These are phyloP conservation scores for Andricus curvator DNA, from an alignment of 2,888 invertebrate species.

Conservation along the genomic window DNA sequence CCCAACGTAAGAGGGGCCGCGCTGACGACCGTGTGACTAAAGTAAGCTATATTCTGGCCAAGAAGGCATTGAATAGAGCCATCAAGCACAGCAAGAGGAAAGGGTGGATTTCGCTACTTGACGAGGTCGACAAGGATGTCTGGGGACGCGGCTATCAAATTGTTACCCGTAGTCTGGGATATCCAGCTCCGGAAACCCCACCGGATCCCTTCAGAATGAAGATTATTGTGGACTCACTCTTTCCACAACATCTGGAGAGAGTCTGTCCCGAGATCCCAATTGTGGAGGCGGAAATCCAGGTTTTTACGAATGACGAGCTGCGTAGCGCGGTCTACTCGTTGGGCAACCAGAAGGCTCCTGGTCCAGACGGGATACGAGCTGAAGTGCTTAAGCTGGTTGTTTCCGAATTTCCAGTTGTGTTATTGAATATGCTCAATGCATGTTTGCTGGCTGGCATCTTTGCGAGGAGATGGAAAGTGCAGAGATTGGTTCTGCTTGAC, in stretches of 20 bases:
- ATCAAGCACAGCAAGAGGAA: no score
- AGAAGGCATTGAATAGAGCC: no score
- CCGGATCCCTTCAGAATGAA: no score
- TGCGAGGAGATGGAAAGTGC: slow-evolving; percentile 49
- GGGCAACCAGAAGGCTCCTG: slow-evolving; percentile 50
- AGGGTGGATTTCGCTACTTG: no score
- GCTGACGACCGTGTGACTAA: no score
- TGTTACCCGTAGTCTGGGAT: no score
- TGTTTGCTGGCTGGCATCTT: slow-evolving; percentile 44
- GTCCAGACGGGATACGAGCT: slow-evolving; percentile 54
- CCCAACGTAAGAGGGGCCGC: not conserved
- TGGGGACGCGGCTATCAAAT: no score
- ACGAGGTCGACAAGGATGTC: no score
- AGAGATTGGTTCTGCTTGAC: slow-evolving; percentile 48
- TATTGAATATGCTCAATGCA: not conserved
- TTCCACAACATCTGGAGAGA: slow-evolving; percentile 43
- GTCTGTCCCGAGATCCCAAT: not conserved
- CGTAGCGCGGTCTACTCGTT: not conserved
- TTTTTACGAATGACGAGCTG: not conserved
- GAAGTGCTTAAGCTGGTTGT: no score
- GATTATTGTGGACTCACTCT: no score
- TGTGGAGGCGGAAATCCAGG: not conserved
- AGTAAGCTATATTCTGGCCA: slow-evolving; percentile 25
- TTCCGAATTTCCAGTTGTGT: slow-evolving; percentile 35
- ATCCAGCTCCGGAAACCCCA: no score